Base-by-base conservation (phyloP, 1,140 invertebrate genomes). In the Cheumatopsyche charites region DNA sequence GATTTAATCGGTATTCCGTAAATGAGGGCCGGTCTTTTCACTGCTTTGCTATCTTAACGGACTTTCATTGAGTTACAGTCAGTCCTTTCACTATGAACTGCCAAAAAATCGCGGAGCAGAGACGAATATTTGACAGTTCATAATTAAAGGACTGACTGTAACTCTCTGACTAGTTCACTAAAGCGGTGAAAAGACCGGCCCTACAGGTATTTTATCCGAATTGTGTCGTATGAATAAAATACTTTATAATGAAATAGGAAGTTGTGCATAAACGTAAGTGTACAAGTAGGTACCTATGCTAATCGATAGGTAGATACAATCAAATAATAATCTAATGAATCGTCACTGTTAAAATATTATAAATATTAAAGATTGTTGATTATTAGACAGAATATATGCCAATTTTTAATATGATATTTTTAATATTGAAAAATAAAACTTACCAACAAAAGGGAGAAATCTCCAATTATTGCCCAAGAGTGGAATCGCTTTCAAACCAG, bases 391-490 rank as follows among this genome's bases (percentile, higher is more conserved):
- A 52, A 52, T 17, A 5, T 17, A 19, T 7, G 47, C 9, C 6
- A 1, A 7, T 17, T 15, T 17, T 52, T 9, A 52, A 17, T 52
- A 17, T 52, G 15, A 17, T 1, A 17, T 17, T 52, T 52, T 52
- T 17, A 52, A 19, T 52, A 9, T 1, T 7, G 9, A 52, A 15
- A 7, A 17, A 17, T 52, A 7, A 1, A n/a, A 62, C 79, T 82
- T 79, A 84, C 83, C 83, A 43, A 84, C 80, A 78, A 80, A 81
- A 25, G 83, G 88, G 49, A 92, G 86, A 79, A 94, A 94, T 77
- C 92, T 82, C 92, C 92, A 94, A 13, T 90, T 89, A 78, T 94
- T 94, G n/a, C 92, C 92, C 21, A 94, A 81, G 0, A 94, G 41
- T 0, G 92, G 92, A 25, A 93, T 78, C 0, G 90, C 89, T 77